Evolutionary conservation across 2,797 vertebrate genomes (phyloP), one percentile per base, ranked within the genome.

Genomic region (Urocyon cinereoargenteus): DNA sequence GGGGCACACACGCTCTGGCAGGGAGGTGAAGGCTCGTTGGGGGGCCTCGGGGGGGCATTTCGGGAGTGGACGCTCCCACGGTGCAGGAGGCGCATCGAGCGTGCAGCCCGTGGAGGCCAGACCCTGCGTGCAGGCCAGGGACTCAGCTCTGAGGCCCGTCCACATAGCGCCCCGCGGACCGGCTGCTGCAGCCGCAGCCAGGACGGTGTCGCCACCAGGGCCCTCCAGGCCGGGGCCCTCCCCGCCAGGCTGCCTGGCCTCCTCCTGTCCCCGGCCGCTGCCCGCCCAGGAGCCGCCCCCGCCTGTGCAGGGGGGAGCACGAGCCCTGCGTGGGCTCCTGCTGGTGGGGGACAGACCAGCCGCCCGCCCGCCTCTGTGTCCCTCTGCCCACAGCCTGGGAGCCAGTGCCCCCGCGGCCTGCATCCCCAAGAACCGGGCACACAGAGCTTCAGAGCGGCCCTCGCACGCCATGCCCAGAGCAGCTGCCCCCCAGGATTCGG

Each of bases 231-330:
- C 7, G 40, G 40, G 40, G 40, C 40, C 40, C 40, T 45, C 40
- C 40, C 40, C 40, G 8, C 6, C 40, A 7, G 40, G 40, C 45
- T n/a, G 15, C 64, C 2, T 0, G 0, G 40, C 9, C 36, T 15
- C 26, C 40, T 45, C 1, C 19, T 90, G 18, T 86, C 91, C 51
- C n/a, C 18, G 6, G 40, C 40, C 7, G 1, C 40, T 7, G 40
- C 40, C 6, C 1, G 40, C 40, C 40, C 40, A 6, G 7, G 40
- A 45, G 40, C 40, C 40, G 40, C 40, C 31, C 26, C 53, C 24
- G 5, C 9, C 28, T 2, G 19, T 51, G 14, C 73, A 9, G 21
- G 64, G 0, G 0, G 22, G n/a, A 91, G 9, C 2, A 8, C 1
- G 22, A 94, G 86, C 31, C 22, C 70, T 45, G 15, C 12, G 1